These are phyloP conservation scores for Embidobia sp. DNA, from an alignment of 2,888 invertebrate genomes.

Conservation along the genomic window DNA sequence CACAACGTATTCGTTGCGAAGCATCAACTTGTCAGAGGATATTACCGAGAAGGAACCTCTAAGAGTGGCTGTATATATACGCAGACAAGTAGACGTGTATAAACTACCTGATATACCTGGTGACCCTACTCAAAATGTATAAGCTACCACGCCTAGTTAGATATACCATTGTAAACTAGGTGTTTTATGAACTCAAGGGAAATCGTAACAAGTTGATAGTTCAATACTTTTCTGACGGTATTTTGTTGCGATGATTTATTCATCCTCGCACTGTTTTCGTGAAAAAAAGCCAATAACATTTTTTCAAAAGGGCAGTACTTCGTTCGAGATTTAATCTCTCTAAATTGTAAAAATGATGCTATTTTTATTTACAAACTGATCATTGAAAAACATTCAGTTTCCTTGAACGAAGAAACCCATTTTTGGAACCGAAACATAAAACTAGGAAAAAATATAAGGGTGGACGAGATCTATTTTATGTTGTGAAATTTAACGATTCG, in stretches of 20 bases:
- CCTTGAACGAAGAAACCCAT: neutral
- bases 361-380: conserved; percentile 7
- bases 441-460: too few species aligned
- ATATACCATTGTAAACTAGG: conserved; percentile 72
- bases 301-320: conserved; percentile 4
- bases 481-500: too few species aligned
- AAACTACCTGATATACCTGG: conserved; percentile 71
- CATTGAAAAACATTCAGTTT: conserved; percentile 3
- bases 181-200: conserved; percentile 60
- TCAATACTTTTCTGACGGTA: conserved; percentile 21
- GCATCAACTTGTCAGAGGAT: conserved; percentile 76
- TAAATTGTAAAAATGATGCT: neutral
- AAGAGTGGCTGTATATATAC: conserved; percentile 64
- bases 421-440: neutral
- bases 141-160: conserved; percentile 78
- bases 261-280: conserved; percentile 21
- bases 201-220: conserved; percentile 61
- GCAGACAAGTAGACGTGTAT: conserved; percentile 36
- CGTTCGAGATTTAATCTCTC: conserved; percentile 7
- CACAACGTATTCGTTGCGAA: conserved; percentile 67
- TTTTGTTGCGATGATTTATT: conserved; percentile 35
- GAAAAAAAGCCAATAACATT: conserved; percentile 19
- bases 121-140: conserved; percentile 78
- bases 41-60: conserved; percentile 69
- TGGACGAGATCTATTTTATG: too few species aligned